Base-by-base conservation (phyloP, 2,797 vertebrate genomes). In the Pampus argenteus region DNA sequence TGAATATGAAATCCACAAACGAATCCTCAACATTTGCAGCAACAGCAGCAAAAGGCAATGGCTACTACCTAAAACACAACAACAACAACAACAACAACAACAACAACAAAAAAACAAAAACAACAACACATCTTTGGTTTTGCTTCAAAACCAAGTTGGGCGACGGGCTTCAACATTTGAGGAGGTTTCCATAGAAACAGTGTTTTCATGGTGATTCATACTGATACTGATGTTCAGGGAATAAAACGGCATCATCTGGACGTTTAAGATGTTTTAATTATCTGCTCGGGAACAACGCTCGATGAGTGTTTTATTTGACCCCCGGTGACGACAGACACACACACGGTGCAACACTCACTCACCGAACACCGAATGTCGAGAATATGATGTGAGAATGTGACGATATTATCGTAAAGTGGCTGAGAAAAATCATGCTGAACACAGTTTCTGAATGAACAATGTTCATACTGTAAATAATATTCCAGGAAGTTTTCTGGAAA, bases 101-200 rank as follows among this genome's bases (percentile, higher is more conserved):
- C 17, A 26, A 68, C 82, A 82, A 22, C 9, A n/a, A 15, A n/a
- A n/a, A n/a, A n/a, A n/a, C n/a, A n/a, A n/a, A n/a, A n/a, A n/a
- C n/a, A n/a, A n/a, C n/a, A 44, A 61, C 66, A 51, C 44, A 67
- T 90, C 86, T 93, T 91, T 93, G 90, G 90, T 88, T 92, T 84
- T 69, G 57, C 68, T 84, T 73, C 77, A 76, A 88, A 89, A 85
- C 77, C 85, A 89, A 79, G 44, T 61, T 58, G 75, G 71, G 73
- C 28, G 29, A 74, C 28, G 29, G 23, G 52, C 66, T 68, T 22
- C 14, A 64, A 63, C 58, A 57, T 63, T 51, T 60, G 4, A 20
- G 61, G 40, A 11, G 22, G 13, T 13, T 31, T 38, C 31, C 6
- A 26, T 1, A 42, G 7, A 54, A 51, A 66, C 26, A 10, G 1